Percentiles rank a stretch among this genome's conserved stretches.
Evolutionary conservation across 2,888 invertebrate species (phyloP).

Genomic region (Latheticus oryzae): DNA sequence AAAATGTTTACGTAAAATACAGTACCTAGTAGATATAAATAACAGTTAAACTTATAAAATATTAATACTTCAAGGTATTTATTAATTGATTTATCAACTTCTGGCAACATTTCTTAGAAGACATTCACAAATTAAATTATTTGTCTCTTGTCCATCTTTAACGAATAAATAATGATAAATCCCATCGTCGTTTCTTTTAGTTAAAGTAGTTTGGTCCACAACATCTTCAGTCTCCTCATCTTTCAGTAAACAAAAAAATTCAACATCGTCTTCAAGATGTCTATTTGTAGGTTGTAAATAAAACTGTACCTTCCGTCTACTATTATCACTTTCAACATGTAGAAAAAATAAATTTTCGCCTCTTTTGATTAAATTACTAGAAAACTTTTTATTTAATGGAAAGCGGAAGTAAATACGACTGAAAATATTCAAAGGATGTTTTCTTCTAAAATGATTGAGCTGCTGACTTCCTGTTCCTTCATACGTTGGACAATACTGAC

Average conservation of each 20-base stretch:
- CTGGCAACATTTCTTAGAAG: slow-evolving; percentile 12
- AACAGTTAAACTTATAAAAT: no score
- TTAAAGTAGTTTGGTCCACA: slow-evolving; percentile 23
- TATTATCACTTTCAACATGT: slow-evolving; percentile 7
- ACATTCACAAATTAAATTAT: slow-evolving; percentile 33
- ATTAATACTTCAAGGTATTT: no score
- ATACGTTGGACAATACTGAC: slow-evolving; percentile 32
- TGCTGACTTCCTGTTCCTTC: slow-evolving; percentile 45
- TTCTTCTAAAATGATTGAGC: slow-evolving; percentile 41
- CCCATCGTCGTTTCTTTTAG: slow-evolving; percentile 15
- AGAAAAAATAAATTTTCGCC: slow-evolving; percentile 21
- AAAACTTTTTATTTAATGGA: slow-evolving; percentile 4
- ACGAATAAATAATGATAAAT: slow-evolving; percentile 26
- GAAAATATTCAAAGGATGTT: slow-evolving; percentile 36
- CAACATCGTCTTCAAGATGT: slow-evolving; percentile 19
- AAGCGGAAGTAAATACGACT: slow-evolving; percentile 16
- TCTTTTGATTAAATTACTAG: slow-evolving; percentile 27
- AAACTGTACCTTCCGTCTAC: slow-evolving; percentile 7
- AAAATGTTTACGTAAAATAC: no score
- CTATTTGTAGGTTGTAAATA: slow-evolving; percentile 7
- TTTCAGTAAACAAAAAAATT: slow-evolving; percentile 31
- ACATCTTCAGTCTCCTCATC: slow-evolving; percentile 17
- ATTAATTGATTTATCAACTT: no score
- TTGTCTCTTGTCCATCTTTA: slow-evolving; percentile 11
- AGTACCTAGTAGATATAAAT: no score